Percentiles rank a stretch among this genome's conserved stretches.
phyloP scores from a whole-genome alignment of 2,113 vertebrate genomes.

The Heterochromis multidens region DNA sequence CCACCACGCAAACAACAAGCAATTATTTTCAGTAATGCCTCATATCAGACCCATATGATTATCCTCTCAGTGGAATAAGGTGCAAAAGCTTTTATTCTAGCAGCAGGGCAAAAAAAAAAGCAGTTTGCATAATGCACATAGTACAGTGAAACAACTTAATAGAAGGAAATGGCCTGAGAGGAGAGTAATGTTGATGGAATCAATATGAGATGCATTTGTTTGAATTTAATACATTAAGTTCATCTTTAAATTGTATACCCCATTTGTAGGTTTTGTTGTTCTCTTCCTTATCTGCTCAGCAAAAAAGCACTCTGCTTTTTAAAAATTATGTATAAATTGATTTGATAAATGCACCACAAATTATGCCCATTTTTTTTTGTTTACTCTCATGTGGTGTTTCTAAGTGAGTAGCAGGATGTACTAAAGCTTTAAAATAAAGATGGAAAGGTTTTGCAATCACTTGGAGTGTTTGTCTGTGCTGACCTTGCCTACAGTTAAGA shows the following conservation, averaged over 20 bases:
- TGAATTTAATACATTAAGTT: neutral
- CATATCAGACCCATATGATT: neutral
- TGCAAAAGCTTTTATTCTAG: neutral
- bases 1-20: neutral
- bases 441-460: neutral
- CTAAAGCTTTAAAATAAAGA: neutral
- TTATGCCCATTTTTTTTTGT: neutral
- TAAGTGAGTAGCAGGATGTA: neutral
- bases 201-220: neutral
- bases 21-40: conserved; percentile 8
- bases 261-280: neutral
- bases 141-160: neutral
- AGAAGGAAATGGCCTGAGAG: neutral
- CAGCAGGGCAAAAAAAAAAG: neutral
- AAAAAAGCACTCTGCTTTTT: neutral
- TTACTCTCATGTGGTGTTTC: neutral
- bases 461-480: neutral
- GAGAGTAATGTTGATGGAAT: neutral
- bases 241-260: neutral
- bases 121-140: neutral
- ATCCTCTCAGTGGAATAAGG: neutral
- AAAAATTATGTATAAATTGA: neutral
- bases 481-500: conserved; percentile 10
- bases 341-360: neutral
- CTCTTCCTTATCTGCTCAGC: neutral